phyloP scores from a whole-genome alignment of 2,797 vertebrate genomes.

The Masticophis lateralis region DNA sequence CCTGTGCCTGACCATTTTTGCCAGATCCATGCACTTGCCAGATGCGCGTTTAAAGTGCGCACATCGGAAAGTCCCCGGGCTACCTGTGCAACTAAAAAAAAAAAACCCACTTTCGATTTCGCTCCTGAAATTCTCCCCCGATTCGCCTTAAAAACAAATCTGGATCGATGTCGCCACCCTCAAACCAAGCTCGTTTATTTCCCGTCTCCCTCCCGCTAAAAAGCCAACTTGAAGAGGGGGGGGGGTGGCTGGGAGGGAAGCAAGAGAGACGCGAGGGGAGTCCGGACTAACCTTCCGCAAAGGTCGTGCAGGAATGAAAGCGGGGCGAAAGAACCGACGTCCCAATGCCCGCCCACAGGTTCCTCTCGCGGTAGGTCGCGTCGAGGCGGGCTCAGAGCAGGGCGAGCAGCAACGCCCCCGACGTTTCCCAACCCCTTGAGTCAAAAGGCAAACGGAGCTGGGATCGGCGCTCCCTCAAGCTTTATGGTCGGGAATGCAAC shows the following conservation, averaged over 20 bases:
- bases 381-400: neutral
- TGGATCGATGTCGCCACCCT: neutral
- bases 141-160: neutral
- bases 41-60: neutral
- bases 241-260: rapidly evolving
- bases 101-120: neutral
- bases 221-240: neutral
- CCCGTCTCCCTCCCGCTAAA: neutral
- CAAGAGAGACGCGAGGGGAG: neutral
- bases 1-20: neutral
- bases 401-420: neutral
- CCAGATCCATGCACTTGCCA: neutral
- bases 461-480: neutral
- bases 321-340: neutral
- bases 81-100: too few relatives aligned
- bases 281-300: neutral
- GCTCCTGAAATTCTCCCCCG: neutral
- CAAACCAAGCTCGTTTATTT: neutral
- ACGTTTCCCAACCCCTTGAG: neutral
- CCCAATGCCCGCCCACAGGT: neutral
- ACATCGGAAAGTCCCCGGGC: neutral
- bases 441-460: neutral
- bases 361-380: neutral
- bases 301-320: neutral
- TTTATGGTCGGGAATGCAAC: too few relatives aligned